Percentiles rank a stretch among this genome's conserved stretches.
phyloP scores from a whole-genome alignment of 2,797 vertebrate genomes.

The Ammospiza maritima region DNA sequence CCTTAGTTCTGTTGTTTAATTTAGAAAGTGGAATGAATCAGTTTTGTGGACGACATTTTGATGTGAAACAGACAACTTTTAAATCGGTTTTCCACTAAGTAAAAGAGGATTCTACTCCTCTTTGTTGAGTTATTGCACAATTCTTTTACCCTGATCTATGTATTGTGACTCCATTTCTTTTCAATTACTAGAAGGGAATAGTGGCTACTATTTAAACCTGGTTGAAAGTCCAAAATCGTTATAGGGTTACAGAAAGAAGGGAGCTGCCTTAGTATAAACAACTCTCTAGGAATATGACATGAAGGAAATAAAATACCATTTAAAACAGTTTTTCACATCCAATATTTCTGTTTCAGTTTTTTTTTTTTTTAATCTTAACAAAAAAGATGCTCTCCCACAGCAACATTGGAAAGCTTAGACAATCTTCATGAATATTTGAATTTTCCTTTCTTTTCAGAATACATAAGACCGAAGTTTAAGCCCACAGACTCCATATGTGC shows the following conservation, averaged over 20 bases:
- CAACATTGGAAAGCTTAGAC: not conserved
- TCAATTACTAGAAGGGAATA: conserved; percentile 36
- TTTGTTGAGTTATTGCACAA: conserved; percentile 31
- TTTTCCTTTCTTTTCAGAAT: not conserved
- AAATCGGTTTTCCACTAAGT: conserved; percentile 57
- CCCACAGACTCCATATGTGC: not conserved
- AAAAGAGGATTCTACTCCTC: conserved; percentile 47
- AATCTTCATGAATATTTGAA: not conserved
- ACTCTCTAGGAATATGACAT: conserved; percentile 20
- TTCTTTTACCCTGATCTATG: conserved; percentile 41
- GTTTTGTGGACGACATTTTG: conserved; percentile 69
- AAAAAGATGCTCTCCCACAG: not conserved
- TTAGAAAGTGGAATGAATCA: conserved; percentile 69
- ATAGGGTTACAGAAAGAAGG: conserved; percentile 50
- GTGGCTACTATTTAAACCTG: conserved; percentile 36
- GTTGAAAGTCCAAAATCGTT: conserved; percentile 34
- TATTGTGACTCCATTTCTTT: conserved; percentile 58
- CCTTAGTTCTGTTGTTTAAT: conserved; percentile 34
- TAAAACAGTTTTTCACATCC: not conserved
- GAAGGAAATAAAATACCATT: not conserved
- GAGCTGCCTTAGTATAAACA: conserved; percentile 50
- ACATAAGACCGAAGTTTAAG: not conserved
- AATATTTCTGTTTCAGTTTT: not conserved
- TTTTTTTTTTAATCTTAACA: not conserved
- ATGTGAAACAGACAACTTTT: conserved; percentile 69